Conservation (phyloP, 2,797 vertebrate species). For the Pyrocephalus nanus region DNA sequence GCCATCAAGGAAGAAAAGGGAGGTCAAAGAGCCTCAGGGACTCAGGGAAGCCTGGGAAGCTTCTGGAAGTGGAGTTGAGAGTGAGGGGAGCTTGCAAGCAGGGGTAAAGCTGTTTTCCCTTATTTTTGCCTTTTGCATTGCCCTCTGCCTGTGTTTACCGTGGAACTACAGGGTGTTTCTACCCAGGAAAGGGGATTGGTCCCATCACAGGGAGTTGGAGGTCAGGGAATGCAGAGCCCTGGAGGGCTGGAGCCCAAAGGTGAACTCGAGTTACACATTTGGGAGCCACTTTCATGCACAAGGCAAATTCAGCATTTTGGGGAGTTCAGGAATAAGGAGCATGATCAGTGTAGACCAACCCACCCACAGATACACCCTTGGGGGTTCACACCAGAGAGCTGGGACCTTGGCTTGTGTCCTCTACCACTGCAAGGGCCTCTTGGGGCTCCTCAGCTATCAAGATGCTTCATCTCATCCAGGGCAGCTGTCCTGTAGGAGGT, state of each 20-base stretch:
- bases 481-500: neutral
- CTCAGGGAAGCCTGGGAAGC: neutral
- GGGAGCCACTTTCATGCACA: neutral
- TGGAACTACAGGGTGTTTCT: neutral
- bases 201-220: neutral
- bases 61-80: neutral
- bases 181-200: neutral
- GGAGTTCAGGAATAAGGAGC: neutral
- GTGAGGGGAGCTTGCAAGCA: neutral
- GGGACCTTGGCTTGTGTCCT: neutral
- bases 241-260: neutral
- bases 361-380: neutral
- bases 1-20: neutral
- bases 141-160: neutral
- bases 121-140: neutral
- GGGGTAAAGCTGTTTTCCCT: neutral
- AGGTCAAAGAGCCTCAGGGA: neutral
- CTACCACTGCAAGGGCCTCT: neutral
- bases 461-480: neutral
- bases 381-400: neutral
- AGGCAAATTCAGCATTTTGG: neutral
- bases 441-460: neutral
- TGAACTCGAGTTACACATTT: neutral
- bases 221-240: neutral
- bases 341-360: rapidly evolving